phyloP scores from a whole-genome alignment of 2,888 invertebrate species.

The Temnothorax ravouxi region DNA sequence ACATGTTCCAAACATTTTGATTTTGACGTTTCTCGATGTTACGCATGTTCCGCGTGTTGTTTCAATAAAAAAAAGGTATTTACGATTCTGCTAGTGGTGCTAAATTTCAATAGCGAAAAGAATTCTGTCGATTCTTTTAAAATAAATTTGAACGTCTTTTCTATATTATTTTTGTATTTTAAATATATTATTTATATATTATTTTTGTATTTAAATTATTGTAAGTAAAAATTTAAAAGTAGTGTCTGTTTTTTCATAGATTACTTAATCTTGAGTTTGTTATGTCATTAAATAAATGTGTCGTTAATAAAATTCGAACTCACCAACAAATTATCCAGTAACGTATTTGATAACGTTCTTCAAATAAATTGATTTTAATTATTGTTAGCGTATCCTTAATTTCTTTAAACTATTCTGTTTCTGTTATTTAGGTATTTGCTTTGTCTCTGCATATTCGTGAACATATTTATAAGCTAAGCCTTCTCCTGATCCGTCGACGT shows the following conservation, averaged over 20 bases:
- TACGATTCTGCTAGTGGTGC: background rate
- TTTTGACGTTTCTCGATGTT: slow-evolving; percentile 30
- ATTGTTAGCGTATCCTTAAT: background rate
- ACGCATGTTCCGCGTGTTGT: background rate
- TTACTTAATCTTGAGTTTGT: background rate
- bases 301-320: background rate
- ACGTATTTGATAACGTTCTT: background rate
- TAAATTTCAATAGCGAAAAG: background rate
- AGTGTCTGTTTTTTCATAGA: background rate
- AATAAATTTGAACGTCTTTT: background rate
- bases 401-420: background rate
- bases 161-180: background rate
- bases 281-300: background rate
- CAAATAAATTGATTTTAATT: background rate
- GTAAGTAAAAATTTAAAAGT: background rate
- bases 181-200: background rate
- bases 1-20: slow-evolving; percentile 40
- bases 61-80: background rate
- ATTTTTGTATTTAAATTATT: background rate
- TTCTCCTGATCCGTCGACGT: background rate
- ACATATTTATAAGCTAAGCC: background rate
- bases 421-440: background rate
- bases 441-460: background rate
- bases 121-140: background rate
- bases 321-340: background rate